Evolutionary conservation across 2,888 invertebrate genomes (phyloP).

Genomic region (Brenthis daphne): DNA sequence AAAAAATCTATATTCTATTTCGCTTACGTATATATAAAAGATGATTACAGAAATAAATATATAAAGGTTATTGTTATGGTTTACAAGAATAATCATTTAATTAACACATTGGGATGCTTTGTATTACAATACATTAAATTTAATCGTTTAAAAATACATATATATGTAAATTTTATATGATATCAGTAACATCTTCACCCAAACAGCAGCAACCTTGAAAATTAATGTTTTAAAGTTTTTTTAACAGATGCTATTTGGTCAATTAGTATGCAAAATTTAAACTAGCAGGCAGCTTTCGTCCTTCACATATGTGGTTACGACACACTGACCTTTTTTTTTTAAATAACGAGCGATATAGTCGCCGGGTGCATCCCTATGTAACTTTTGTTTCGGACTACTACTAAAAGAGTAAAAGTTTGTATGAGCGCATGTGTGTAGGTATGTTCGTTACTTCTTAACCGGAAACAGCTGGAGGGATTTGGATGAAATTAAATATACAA

Average conservation of each 20-base stretch:
- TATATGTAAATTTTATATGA: constrained; percentile 18
- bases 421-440: no score
- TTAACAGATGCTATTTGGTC: constrained; percentile 11
- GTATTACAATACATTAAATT: background rate
- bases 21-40: no score
- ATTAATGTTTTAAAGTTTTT: constrained; percentile 19
- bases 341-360: no score
- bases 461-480: no score
- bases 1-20: no score
- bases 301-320: constrained; percentile 37
- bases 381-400: no score
- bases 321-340: constrained; percentile 19
- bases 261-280: constrained; percentile 33
- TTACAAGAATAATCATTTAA: background rate
- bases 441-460: no score
- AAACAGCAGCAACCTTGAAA: constrained; percentile 28
- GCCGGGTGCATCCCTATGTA: no score
- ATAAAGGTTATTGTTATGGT: constrained; percentile 3
- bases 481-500: no score
- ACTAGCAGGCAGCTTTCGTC: constrained; percentile 15
- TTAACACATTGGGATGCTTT: constrained; percentile 6
- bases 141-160: constrained; percentile 13
- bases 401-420: no score
- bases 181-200: constrained; percentile 2
- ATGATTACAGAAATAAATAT: no score